Evolutionary conservation across 2,113 vertebrate species (phyloP).

Genomic region (Austrofundulus limnaeus): DNA sequence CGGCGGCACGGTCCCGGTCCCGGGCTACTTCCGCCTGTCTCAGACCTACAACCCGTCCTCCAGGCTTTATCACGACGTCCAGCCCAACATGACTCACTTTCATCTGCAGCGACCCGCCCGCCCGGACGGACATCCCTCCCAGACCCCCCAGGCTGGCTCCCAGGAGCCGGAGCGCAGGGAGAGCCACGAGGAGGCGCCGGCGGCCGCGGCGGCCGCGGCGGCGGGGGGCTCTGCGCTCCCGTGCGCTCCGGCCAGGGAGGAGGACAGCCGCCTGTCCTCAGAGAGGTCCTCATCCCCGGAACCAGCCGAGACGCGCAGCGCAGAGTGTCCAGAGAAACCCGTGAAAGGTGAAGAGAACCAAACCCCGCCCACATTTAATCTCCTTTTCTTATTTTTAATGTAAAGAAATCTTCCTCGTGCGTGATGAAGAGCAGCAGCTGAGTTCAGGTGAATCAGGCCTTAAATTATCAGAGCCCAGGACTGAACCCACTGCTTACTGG

Average conservation of each 20-base stretch:
- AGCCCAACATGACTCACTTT: constrained; percentile 82
- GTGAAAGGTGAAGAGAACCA: constrained; percentile 84
- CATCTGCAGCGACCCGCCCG: constrained; percentile 82
- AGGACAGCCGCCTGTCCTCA: constrained; percentile 89
- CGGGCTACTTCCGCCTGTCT: constrained; percentile 97
- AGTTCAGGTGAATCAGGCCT: constrained; percentile 8
- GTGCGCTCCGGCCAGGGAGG: constrained; percentile 81
- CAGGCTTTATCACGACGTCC: constrained; percentile 84
- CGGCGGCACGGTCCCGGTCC: constrained; percentile 88
- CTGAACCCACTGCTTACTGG: constrained; percentile 8
- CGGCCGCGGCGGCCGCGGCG: constrained; percentile 70
- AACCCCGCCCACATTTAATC: neutral
- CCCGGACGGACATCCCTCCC: constrained; percentile 82
- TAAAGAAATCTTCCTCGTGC: neutral
- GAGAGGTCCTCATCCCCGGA: constrained; percentile 91
- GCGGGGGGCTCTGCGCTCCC: constrained; percentile 73
- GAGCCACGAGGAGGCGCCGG: constrained; percentile 80
- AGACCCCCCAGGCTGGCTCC: constrained; percentile 73
- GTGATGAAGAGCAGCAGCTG: neutral
- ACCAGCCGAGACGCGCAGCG: constrained; percentile 84
- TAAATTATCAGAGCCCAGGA: constrained; percentile 41
- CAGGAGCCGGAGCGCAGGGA: constrained; percentile 83
- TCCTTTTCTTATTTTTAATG: neutral
- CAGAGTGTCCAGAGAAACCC: constrained; percentile 85
- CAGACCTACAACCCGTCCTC: constrained; percentile 88